Evolutionary conservation across 2,888 invertebrate genomes (phyloP).

Genomic region (Leptinotarsa tumamoca): DNA sequence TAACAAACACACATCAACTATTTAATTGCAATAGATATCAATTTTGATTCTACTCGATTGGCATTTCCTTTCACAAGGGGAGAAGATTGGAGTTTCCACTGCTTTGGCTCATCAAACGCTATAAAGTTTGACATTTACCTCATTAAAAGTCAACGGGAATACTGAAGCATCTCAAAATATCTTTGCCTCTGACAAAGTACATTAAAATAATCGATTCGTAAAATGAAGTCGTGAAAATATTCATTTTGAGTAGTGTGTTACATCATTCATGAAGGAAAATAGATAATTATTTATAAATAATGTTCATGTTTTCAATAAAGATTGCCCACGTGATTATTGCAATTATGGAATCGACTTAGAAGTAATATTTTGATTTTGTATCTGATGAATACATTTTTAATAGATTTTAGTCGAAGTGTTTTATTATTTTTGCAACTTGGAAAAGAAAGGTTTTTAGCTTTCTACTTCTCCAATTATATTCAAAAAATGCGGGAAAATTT

Average conservation of each 20-base stretch:
- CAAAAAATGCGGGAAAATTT: no score
- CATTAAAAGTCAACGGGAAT: conserved; percentile 29
- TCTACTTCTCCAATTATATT: no score
- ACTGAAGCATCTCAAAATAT: conserved; percentile 7
- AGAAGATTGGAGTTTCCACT: not conserved
- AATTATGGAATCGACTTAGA: not conserved
- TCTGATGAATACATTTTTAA: no score
- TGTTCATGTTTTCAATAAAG: not conserved
- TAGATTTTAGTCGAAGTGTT: no score
- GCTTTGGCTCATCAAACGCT: conserved; percentile 10
- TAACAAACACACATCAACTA: conserved; percentile 3
- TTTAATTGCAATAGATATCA: not conserved
- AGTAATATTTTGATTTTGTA: no score
- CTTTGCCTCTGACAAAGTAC: conserved; percentile 14
- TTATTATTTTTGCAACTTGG: no score
- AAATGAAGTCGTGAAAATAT: conserved; percentile 3
- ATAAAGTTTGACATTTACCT: conserved; percentile 28
- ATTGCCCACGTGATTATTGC: not conserved
- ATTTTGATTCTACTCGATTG: conserved; percentile 6
- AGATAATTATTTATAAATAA: not conserved
- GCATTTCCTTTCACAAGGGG: conserved; percentile 6
- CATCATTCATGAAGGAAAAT: not conserved
- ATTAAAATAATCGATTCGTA: conserved; percentile 14
- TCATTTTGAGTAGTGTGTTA: not conserved
- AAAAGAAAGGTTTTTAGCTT: no score